Conservation (phyloP, 2,888 invertebrate species). For the Ophioninae sp. region DNA sequence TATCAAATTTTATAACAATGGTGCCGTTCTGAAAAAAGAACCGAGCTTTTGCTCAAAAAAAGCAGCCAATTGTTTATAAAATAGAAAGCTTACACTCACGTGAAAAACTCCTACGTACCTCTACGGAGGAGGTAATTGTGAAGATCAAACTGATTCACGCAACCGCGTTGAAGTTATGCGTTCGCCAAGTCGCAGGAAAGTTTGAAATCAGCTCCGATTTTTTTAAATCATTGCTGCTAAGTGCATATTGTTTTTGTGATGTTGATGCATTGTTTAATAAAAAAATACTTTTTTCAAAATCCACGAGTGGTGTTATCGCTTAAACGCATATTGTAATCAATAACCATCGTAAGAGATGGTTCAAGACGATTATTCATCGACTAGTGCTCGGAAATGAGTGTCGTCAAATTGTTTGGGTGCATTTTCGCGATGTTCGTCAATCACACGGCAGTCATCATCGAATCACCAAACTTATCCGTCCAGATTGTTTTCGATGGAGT, state of each 20-base stretch:
- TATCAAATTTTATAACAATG: too few relatives aligned
- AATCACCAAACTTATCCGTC: neutral
- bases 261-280: neutral
- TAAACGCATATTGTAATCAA: constrained; percentile 32
- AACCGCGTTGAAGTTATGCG: neutral
- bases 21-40: too few relatives aligned
- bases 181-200: too few relatives aligned
- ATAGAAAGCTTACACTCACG: neutral
- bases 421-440: neutral
- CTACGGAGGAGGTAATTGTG: neutral
- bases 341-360: constrained; percentile 49
- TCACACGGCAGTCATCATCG: neutral
- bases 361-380: constrained; percentile 29
- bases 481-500: neutral
- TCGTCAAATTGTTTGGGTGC: neutral
- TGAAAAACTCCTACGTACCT: neutral
- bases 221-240: too few relatives aligned
- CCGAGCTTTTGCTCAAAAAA: too few relatives aligned
- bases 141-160: neutral
- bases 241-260: too few relatives aligned
- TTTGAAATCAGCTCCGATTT: too few relatives aligned
- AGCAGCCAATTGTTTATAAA: neutral
- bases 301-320: neutral
- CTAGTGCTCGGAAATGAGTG: neutral
- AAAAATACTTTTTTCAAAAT: neutral